phyloP scores from a whole-genome alignment of 2,888 invertebrate species.

The Herminia tarsipennalis region DNA sequence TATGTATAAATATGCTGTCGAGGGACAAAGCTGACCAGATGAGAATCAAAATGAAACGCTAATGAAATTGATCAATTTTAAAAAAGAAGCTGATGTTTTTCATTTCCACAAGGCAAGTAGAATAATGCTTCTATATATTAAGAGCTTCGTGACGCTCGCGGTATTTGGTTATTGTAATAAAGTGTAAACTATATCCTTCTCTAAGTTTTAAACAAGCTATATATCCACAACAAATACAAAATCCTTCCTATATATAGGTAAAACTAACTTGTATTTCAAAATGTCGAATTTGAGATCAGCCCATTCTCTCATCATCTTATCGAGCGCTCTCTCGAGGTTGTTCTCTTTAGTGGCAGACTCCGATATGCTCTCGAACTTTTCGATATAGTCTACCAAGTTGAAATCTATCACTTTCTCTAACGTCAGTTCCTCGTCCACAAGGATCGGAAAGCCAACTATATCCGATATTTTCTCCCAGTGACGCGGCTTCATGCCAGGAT shows the following conservation, averaged over 20 bases:
- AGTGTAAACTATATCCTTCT: too few species aligned
- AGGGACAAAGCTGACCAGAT: too few species aligned
- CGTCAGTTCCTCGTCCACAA: constrained; percentile 92
- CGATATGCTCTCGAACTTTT: constrained; percentile 96
- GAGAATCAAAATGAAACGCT: too few species aligned
- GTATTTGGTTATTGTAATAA: too few species aligned
- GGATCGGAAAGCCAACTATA: constrained; percentile 96
- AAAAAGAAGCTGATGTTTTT: too few species aligned
- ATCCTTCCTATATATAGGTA: not conserved
- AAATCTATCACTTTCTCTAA: constrained; percentile 95
- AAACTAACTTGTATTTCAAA: constrained; percentile 88
- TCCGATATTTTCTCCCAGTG: constrained; percentile 98
- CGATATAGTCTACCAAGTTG: constrained; percentile 94
- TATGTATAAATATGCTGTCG: too few species aligned
- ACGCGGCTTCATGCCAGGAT: constrained; percentile 95
- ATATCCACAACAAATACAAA: too few species aligned
- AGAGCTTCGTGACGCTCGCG: too few species aligned
- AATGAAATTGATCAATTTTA: too few species aligned
- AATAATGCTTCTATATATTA: too few species aligned
- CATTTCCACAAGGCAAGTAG: too few species aligned
- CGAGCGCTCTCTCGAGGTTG: constrained; percentile 94
- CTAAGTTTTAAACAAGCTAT: too few species aligned
- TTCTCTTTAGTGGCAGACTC: constrained; percentile 98
- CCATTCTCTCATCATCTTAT: constrained; percentile 97
- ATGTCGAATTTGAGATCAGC: constrained; percentile 91